Conservation (phyloP, 30 jellyfish, hydroid and myxozoan species). For the Hydractinia echinata region DNA sequence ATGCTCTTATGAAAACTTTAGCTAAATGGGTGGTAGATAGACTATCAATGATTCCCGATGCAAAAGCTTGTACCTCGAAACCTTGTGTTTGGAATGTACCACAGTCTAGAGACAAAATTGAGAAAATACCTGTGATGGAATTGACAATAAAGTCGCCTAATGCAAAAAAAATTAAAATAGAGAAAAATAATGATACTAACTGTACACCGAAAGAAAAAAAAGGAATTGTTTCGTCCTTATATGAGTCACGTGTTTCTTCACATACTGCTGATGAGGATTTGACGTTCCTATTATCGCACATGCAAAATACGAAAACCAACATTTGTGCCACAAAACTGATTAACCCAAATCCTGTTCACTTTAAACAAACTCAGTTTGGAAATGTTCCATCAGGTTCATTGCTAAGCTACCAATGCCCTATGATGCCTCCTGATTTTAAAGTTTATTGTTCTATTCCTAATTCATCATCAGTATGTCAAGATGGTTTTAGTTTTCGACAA, state of each 20-base stretch:
- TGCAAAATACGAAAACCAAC: not conserved
- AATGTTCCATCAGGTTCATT: no score
- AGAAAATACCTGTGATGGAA: not conserved
- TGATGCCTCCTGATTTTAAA: no score
- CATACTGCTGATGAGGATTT: not conserved
- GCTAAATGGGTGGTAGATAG: constrained; percentile 23
- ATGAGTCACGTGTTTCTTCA: not conserved
- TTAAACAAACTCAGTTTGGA: no score
- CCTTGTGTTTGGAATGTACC: constrained; percentile 20
- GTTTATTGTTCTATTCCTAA: no score
- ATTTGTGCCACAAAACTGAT: not conserved
- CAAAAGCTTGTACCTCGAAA: constrained; percentile 20
- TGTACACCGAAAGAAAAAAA: not conserved
- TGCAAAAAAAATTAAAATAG: not conserved
- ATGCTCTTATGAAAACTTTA: constrained; percentile 13
- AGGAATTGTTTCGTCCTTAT: not conserved
- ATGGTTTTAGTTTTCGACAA: no score
- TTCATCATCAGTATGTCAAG: no score
- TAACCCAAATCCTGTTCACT: not conserved
- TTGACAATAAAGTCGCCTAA: constrained; percentile 1
- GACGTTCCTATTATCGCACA: not conserved
- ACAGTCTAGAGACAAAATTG: constrained; percentile 19
- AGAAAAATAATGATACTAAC: not conserved
- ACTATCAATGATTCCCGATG: constrained; percentile 17
- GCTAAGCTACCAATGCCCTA: no score